Conservation (phyloP, 2,888 invertebrate genomes). For the Pasiphila rectangulata region DNA sequence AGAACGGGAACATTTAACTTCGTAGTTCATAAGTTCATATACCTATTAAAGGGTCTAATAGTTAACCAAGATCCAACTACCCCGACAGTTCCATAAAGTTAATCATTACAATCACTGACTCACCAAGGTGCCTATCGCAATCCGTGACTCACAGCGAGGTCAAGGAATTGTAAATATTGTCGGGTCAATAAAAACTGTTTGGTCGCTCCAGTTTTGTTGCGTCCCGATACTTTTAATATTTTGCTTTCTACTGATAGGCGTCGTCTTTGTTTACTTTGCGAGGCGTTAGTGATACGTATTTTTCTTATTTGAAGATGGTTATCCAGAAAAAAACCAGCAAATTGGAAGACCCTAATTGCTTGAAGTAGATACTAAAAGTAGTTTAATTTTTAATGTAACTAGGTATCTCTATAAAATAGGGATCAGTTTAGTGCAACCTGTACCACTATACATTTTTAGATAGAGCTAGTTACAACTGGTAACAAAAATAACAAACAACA, state of each 20-base stretch:
- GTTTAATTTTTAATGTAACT: too few species aligned
- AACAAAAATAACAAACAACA: too few species aligned
- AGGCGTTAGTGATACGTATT: not conserved
- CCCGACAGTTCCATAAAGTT: conserved; percentile 1
- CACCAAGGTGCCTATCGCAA: conserved; percentile 35
- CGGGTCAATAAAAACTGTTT: conserved; percentile 38
- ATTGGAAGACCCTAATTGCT: too few species aligned
- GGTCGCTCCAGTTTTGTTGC: conserved; percentile 35
- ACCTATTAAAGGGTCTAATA: not conserved
- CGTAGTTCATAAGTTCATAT: too few species aligned
- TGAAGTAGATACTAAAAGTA: too few species aligned
- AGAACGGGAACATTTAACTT: too few species aligned
- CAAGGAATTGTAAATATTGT: conserved; percentile 44
- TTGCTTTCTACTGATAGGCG: conserved; percentile 5
- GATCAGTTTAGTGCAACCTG: too few species aligned
- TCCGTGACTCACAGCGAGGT: conserved; percentile 45
- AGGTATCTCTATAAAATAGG: too few species aligned
- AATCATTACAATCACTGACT: conserved; percentile 36
- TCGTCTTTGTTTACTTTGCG: not conserved
- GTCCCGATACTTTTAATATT: conserved; percentile 17
- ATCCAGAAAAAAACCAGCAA: too few species aligned
- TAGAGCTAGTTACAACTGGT: too few species aligned
- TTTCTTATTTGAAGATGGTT: not conserved
- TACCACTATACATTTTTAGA: too few species aligned
- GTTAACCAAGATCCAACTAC: conserved; percentile 12